Conservation (phyloP, 2,113 vertebrate species). For the Chaenogobius annularis region DNA sequence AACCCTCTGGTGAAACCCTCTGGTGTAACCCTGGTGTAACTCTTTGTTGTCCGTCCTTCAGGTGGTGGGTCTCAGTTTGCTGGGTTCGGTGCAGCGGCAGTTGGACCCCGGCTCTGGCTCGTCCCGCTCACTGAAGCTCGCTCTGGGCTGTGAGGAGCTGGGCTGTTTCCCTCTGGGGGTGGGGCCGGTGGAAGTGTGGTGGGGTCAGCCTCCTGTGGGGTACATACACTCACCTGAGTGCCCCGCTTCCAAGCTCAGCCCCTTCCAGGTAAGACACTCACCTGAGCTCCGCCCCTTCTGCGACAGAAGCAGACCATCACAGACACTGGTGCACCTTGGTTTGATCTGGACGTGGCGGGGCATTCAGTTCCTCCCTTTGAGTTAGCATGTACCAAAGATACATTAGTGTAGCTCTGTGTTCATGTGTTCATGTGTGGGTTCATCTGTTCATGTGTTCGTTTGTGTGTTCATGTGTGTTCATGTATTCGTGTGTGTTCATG, state of each 20-base stretch:
- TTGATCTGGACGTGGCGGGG: too few relatives aligned
- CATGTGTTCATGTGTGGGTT: too few relatives aligned
- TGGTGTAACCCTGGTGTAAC: background rate
- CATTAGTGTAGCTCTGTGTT: too few relatives aligned
- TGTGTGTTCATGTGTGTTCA: too few relatives aligned
- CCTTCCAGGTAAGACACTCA: constrained; percentile 36
- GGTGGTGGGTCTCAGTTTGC: constrained; percentile 77
- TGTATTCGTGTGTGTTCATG: too few relatives aligned
- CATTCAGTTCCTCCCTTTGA: too few relatives aligned
- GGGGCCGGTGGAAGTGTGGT: constrained; percentile 68
- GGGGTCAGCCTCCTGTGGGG: constrained; percentile 5
- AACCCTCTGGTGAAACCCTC: too few relatives aligned
- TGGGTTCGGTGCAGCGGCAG: constrained; percentile 46
- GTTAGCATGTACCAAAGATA: too few relatives aligned
- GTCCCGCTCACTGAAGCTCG: constrained; percentile 21
- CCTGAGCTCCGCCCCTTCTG: too few relatives aligned
- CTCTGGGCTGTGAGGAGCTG: constrained; percentile 81
- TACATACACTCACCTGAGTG: constrained; percentile 22
- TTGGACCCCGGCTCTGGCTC: background rate
- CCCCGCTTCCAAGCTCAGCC: background rate
- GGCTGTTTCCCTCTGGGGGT: constrained; percentile 74
- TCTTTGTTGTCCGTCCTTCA: constrained; percentile 27
- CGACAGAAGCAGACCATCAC: too few relatives aligned
- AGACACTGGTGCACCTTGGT: too few relatives aligned
- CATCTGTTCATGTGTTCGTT: too few relatives aligned